Evolutionary conservation across 2,113 vertebrate genomes (phyloP).

Genomic region (Coracopsis vasa): DNA sequence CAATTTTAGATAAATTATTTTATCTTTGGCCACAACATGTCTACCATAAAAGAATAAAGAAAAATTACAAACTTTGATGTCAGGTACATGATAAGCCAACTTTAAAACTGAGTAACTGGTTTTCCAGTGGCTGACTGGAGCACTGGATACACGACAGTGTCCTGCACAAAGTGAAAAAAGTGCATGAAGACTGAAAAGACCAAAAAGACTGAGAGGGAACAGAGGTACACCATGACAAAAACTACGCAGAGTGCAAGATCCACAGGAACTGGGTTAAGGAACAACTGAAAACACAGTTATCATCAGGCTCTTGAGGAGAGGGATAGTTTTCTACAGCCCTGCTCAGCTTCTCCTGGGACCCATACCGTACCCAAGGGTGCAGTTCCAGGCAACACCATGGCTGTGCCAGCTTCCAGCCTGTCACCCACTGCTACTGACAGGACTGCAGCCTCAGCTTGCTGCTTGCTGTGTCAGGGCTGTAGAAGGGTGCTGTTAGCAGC

Average conservation of each 20-base stretch:
- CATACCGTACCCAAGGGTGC: no score
- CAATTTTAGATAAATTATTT: not conserved
- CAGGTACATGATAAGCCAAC: not conserved
- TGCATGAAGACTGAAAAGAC: not conserved
- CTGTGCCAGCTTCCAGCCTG: not conserved
- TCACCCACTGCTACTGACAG: not conserved
- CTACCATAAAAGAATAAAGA: not conserved
- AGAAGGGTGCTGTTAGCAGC: rapidly evolving
- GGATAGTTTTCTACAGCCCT: not conserved
- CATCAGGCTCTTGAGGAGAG: rapidly evolving
- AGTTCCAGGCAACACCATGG: not conserved
- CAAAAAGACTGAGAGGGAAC: not conserved
- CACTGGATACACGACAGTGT: not conserved
- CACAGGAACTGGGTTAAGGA: not conserved
- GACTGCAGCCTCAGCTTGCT: rapidly evolving
- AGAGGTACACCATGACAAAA: not conserved
- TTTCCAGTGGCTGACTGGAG: not conserved
- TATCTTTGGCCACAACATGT: not conserved
- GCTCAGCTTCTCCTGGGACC: not conserved
- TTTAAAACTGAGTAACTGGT: not conserved
- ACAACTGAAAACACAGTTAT: not conserved
- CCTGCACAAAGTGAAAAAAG: not conserved
- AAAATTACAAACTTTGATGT: not conserved
- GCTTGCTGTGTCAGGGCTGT: not conserved
- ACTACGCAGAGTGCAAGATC: not conserved